phyloP scores from a whole-genome alignment of 1,140 invertebrate genomes.

The Tetragonula clypearis region DNA sequence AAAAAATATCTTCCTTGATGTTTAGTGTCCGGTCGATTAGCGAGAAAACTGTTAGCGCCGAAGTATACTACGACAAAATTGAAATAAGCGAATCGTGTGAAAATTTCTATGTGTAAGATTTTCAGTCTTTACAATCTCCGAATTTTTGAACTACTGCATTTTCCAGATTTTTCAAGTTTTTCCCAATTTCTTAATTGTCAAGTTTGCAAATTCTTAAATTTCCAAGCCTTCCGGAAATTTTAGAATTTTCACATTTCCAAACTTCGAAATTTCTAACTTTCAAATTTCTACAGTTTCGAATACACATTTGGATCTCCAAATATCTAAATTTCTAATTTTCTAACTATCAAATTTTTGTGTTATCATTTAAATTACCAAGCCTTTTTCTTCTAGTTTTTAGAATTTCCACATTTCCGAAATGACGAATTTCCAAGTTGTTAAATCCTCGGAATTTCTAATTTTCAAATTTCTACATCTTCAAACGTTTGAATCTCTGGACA shows the following conservation, averaged over 20 bases:
- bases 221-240: not conserved
- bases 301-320: too few relatives aligned
- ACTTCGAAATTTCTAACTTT: not conserved
- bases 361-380: not conserved
- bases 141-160: not conserved
- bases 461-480: not conserved
- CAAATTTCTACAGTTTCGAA: not conserved
- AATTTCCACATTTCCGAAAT: too few relatives aligned
- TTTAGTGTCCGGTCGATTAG: constrained; percentile 1
- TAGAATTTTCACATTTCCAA: too few relatives aligned
- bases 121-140: too few relatives aligned
- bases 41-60: not conserved
- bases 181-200: not conserved
- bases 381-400: too few relatives aligned
- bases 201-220: not conserved
- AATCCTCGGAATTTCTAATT: not conserved
- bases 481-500: too few relatives aligned
- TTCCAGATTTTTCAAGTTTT: too few relatives aligned
- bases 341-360: not conserved
- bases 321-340: not conserved
- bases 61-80: not conserved
- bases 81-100: not conserved
- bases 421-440: too few relatives aligned
- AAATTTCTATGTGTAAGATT: not conserved
- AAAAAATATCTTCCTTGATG: not conserved